Evolutionary conservation across 2,797 vertebrate species (phyloP).

Genomic region (Hoplostethus mediterraneus): DNA sequence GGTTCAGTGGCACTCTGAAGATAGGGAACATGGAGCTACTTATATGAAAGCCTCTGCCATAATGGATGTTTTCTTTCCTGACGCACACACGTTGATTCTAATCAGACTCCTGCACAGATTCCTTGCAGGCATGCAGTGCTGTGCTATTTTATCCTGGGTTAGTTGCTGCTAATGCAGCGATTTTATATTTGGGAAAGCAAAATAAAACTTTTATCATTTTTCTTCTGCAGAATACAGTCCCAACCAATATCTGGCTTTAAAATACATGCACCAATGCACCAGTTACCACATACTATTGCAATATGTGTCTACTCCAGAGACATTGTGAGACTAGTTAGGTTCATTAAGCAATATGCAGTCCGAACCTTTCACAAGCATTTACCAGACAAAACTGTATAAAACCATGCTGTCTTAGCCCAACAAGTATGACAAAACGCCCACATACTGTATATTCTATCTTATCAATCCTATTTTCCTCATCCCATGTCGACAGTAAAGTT

Average conservation of each 20-base stretch:
- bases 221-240: neutral
- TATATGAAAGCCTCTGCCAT: slow-evolving; percentile 73
- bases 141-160: slow-evolving; percentile 21
- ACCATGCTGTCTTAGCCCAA: neutral
- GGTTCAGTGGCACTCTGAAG: slow-evolving; percentile 80
- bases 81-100: slow-evolving; percentile 69
- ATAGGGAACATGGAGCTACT: slow-evolving; percentile 74
- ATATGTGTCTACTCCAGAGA: no score
- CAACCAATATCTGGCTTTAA: neutral
- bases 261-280: neutral
- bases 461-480: slow-evolving; percentile 2
- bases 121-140: slow-evolving; percentile 42
- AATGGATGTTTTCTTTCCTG: slow-evolving; percentile 72
- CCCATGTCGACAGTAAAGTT: neutral
- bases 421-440: neutral
- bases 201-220: neutral
- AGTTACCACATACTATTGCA: no score
- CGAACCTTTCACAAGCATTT: neutral
- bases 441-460: neutral
- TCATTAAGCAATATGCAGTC: neutral
- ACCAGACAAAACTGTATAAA: neutral
- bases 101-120: slow-evolving; percentile 68
- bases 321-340: no score
- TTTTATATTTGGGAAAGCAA: neutral
- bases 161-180: slow-evolving; percentile 24